Base-by-base conservation (phyloP, 2,113 vertebrate genomes). In the Irena cyanogastra region DNA sequence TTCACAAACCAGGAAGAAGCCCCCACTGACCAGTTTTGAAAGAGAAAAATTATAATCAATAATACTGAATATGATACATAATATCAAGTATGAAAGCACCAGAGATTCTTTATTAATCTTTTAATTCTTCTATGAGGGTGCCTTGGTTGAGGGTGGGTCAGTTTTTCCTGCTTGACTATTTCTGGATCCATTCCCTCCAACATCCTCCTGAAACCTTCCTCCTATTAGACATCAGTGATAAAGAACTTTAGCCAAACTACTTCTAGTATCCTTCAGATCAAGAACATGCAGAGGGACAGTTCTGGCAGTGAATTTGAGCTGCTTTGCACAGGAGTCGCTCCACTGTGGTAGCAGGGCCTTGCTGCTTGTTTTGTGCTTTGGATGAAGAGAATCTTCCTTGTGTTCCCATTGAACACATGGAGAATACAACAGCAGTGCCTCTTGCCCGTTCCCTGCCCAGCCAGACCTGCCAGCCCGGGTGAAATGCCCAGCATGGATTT, bases 101-200 rank as follows among this genome's bases (percentile, higher is more conserved):
- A 16, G 31, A 45, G 13, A n/a, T n/a, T n/a, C n/a, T n/a, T n/a
- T n/a, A n/a, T n/a, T n/a, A n/a, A n/a, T n/a, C n/a, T n/a, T n/a
- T n/a, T n/a, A n/a, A n/a, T n/a, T 45, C 3, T 57, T 45, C 3
- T 47, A 3, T 13, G 27, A 37, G 11, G 8, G 6, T 1, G 1
- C n/a, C n/a, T 45, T 30, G 22, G 7, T 22, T n/a, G 30, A 10
- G 16, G 2, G 2, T 31, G 7, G 4, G 4, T 72, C 4, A 33
- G 17, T 42, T 42, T 76, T 49, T 31, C 21, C 7, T 60, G 12
- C 1, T 15, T 60, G 16, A 31, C 21, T 24, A 3, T 20, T 24
- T 9, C 22, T 2, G 1, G 2, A 11, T 57, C 10, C 6, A 5
- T 13, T 7, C 7, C 3, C 4, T 24, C 5, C 3, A 26, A 41